phyloP scores from a whole-genome alignment of 2,113 vertebrate genomes.

The Pterocles burchelli region DNA sequence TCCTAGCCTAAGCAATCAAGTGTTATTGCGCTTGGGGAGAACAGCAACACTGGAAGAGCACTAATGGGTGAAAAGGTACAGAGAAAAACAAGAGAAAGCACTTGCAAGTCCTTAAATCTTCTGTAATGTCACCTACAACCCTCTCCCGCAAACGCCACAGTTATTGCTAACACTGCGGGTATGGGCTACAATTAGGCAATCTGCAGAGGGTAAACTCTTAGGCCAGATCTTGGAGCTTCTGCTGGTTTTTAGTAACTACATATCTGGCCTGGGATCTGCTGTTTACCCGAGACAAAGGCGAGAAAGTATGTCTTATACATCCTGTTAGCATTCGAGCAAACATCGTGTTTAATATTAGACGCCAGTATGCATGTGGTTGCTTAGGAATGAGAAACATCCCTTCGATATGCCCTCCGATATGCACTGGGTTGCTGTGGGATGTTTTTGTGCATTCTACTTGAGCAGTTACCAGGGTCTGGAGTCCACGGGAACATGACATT shows the following conservation, averaged over 20 bases:
- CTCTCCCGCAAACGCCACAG: not conserved
- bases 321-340: conserved; percentile 16
- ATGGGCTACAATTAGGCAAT: not conserved
- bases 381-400: conserved; percentile 57
- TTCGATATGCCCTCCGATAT: conserved; percentile 56
- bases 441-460: conserved; percentile 74
- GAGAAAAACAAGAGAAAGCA: not conserved
- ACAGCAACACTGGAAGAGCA: not conserved
- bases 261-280: conserved; percentile 2
- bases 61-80: not conserved
- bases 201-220: not conserved
- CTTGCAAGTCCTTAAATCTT: not conserved
- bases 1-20: not conserved
- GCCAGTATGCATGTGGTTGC: conserved; percentile 13
- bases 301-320: not conserved
- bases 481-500: conserved; percentile 81
- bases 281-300: not conserved
- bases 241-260: not conserved
- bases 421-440: conserved; percentile 58
- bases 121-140: not conserved
- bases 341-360: conserved; percentile 40
- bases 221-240: not conserved
- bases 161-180: not conserved
- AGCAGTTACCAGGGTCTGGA: conserved; percentile 74
- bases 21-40: not conserved